Evolutionary conservation across 2,888 invertebrate genomes (phyloP).

Genomic region (Drosophila neutralis): DNA sequence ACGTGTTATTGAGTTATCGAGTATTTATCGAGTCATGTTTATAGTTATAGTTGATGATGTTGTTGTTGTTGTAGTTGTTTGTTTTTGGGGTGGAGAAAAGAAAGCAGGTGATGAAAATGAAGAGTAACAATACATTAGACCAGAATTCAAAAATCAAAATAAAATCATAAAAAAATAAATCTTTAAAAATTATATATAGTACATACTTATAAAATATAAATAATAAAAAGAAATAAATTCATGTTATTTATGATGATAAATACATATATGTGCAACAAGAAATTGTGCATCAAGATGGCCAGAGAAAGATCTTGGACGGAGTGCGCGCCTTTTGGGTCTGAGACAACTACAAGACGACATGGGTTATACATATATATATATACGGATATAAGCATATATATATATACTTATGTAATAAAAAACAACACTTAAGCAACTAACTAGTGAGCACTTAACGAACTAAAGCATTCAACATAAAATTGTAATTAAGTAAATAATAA

Average conservation of each 20-base stretch:
- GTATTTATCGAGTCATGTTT: slow-evolving; percentile 32
- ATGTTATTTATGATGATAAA: slow-evolving; percentile 36
- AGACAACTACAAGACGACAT: slow-evolving; percentile 54
- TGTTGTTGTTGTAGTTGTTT: slow-evolving; percentile 44
- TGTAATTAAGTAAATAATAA: slow-evolving; percentile 55
- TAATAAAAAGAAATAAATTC: slow-evolving; percentile 24
- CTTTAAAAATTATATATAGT: slow-evolving; percentile 42
- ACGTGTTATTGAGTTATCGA: slow-evolving; percentile 28
- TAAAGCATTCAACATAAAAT: slow-evolving; percentile 32
- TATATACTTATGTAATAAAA: slow-evolving; percentile 22
- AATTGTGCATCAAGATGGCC: slow-evolving; percentile 42
- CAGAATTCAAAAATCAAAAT: slow-evolving; percentile 67
- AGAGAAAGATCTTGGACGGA: slow-evolving; percentile 22
- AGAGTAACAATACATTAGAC: slow-evolving; percentile 78
- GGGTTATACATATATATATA: slow-evolving; percentile 30
- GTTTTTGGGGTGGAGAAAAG: slow-evolving; percentile 59
- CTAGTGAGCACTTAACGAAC: slow-evolving; percentile 49
- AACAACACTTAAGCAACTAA: slow-evolving; percentile 52
- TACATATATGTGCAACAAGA: slow-evolving; percentile 43
- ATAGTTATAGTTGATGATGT: slow-evolving; percentile 26
- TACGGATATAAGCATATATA: slow-evolving; percentile 4
- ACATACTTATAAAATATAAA: slow-evolving; percentile 32
- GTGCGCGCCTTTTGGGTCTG: slow-evolving; percentile 44
- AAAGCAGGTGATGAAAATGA: slow-evolving; percentile 74
- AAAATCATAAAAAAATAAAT: slow-evolving; percentile 36